These are phyloP conservation scores for Chaetodon auriga DNA, from an alignment of 2,113 vertebrate species.

Conservation along the genomic window DNA sequence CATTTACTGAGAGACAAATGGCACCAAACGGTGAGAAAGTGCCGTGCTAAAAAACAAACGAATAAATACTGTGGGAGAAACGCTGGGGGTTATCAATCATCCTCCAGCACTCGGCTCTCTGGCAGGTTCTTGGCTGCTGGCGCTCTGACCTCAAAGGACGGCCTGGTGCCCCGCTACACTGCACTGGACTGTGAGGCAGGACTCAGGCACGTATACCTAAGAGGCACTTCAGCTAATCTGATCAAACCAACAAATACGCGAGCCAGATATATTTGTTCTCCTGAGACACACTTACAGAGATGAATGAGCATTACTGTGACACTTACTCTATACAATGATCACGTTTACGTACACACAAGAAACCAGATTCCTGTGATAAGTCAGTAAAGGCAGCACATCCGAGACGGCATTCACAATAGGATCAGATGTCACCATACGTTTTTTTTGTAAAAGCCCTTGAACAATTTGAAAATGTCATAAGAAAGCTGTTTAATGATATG, in stretches of 20 bases:
- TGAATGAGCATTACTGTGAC: slow-evolving; percentile 24
- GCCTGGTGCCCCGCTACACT: slow-evolving; percentile 31
- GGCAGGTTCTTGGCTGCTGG: slow-evolving; percentile 68
- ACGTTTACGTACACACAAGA: neutral
- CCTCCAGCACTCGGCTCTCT: slow-evolving; percentile 27
- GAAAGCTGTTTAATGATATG: neutral
- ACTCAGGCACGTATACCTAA: slow-evolving; percentile 63
- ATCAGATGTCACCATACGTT: neutral
- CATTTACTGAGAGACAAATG: slow-evolving; percentile 60
- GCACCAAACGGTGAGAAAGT: slow-evolving; percentile 69
- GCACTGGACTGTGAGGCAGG: slow-evolving; percentile 34
- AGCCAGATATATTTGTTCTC: slow-evolving; percentile 46
- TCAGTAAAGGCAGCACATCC: slow-evolving; percentile 1
- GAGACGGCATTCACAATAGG: neutral
- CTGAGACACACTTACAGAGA: slow-evolving; percentile 48
- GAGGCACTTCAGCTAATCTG: slow-evolving; percentile 75
- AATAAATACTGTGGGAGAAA: slow-evolving; percentile 73
- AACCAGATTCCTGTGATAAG: slow-evolving; percentile 1
- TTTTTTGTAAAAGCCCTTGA: neutral
- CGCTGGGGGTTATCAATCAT: slow-evolving; percentile 70
- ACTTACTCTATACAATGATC: slow-evolving; percentile 18
- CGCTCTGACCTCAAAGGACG: slow-evolving; percentile 64
- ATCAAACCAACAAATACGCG: slow-evolving; percentile 55
- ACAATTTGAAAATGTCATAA: neutral
- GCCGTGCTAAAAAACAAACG: slow-evolving; percentile 58